Evolutionary conservation across 92 coral and sea anemone genomes (phyloP).

Genomic region (Blastomussa wellsi): DNA sequence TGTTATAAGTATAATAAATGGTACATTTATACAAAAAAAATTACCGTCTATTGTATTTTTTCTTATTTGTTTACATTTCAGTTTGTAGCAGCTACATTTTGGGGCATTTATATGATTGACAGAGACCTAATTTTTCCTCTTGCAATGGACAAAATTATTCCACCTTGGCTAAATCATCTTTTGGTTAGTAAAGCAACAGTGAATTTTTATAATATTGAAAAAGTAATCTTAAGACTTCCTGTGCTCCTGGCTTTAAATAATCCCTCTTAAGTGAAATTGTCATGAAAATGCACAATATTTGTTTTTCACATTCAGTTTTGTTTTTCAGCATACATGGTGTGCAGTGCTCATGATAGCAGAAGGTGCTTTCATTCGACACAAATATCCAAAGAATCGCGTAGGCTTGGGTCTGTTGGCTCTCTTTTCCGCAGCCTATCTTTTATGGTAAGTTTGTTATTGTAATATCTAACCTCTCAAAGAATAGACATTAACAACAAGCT

Average conservation of each 20-base stretch:
- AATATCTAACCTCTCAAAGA: too few species aligned
- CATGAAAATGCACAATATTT: not conserved
- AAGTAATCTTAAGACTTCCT: too few species aligned
- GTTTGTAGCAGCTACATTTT: constrained; percentile 88
- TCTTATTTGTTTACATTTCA: constrained; percentile 18
- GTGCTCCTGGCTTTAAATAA: too few species aligned
- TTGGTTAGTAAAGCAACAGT: constrained; percentile 56
- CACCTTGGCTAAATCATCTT: constrained; percentile 83
- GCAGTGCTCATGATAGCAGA: constrained; percentile 73
- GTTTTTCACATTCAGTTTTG: not conserved
- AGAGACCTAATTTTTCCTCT: constrained; percentile 86
- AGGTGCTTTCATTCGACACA: constrained; percentile 70
- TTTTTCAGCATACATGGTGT: constrained; percentile 83
- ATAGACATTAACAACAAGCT: too few species aligned
- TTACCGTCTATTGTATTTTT: too few species aligned
- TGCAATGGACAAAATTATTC: constrained; percentile 73
- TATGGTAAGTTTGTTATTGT: constrained; percentile 61
- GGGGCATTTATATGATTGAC: constrained; percentile 88
- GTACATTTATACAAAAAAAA: too few species aligned
- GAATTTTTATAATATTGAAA: too few species aligned
- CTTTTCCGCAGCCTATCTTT: constrained; percentile 47
- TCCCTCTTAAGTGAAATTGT: not conserved
- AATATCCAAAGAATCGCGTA: constrained; percentile 70
- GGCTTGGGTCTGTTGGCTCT: constrained; percentile 55
- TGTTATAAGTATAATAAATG: too few species aligned